Evolutionary conservation across 2,113 vertebrate genomes (phyloP), one percentile per base, ranked within the genome.

Genomic region (Oncorhynchus mykiss): DNA sequence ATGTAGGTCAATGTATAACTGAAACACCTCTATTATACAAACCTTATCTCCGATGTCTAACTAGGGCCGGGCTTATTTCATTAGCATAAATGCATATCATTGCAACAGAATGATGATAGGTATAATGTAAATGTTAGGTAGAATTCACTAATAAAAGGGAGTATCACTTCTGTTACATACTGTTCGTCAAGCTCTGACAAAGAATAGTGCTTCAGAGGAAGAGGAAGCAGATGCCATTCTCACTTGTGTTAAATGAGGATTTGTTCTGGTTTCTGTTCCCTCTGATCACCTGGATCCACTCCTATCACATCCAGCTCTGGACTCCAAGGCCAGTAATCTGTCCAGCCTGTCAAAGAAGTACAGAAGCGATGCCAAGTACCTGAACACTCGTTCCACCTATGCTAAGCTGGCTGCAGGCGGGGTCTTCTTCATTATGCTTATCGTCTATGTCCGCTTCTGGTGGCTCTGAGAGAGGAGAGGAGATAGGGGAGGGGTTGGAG

Each of bases 321-420:
- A 99, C 92, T 96, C 97, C 66, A 99, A 99, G 91, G 98, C 98
- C 90, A 99, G 95, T 92, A 99, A 97, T 90, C 82, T 99, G 90
- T 98, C 97, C 92, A 97, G 93, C 88, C 89, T 99, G 92, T 99
- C 98, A 24, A 99, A 98, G 93, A 99, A 99, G 89, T 99, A 99
- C 93, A 93, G 97, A 76, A 97, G 96, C 75, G 97, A 99, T 0
- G 98, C 98, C 0, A 99, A 99, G 87, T 99, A 99, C 80, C 94
- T 99, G 93, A 99, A 99, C 88, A 99, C 97, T 90, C 97, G 97
- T 75, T 99, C 98, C 91, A 99, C 97, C 2, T 99, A 99, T 0
- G 98, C 98, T 91, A 99, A 99, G 85, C 94, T 99, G 73, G 97
- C 96, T 0, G 98, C 97, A 0, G 95, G 97, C 0, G 98, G 96